Evolutionary conservation across 1,140 invertebrate genomes (phyloP).

Genomic region (Ostrea edulis): DNA sequence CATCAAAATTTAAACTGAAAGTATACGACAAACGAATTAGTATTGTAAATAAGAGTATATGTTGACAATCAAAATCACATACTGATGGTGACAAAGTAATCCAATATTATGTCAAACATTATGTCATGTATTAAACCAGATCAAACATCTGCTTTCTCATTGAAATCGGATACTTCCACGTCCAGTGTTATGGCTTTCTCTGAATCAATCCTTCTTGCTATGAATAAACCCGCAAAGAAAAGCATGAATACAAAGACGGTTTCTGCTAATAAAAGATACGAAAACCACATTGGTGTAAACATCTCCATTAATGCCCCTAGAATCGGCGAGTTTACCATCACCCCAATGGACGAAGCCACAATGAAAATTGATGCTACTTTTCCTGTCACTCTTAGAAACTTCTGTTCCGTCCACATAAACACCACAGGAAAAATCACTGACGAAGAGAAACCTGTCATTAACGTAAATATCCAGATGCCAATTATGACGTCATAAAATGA

Average conservation of each 20-base stretch:
- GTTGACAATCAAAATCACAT: too few relatives aligned
- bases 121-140: too few relatives aligned
- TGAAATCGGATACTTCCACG: background rate
- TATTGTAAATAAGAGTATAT: too few relatives aligned
- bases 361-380: constrained; percentile 57
- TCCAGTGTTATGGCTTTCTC: background rate
- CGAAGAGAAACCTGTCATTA: constrained; percentile 58
- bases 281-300: constrained; percentile 57
- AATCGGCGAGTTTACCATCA: constrained; percentile 59
- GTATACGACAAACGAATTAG: too few relatives aligned
- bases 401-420: constrained; percentile 63
- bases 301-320: constrained; percentile 63
- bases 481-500: constrained; percentile 28
- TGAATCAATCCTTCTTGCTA: background rate
- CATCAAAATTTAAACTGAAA: too few relatives aligned
- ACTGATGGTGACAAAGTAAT: too few relatives aligned
- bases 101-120: too few relatives aligned
- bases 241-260: constrained; percentile 32
- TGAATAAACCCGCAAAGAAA: background rate
- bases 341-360: constrained; percentile 50
- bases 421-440: constrained; percentile 61
- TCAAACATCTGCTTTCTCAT: too few relatives aligned
- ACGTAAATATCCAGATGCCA: constrained; percentile 61
- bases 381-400: constrained; percentile 59
- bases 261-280: constrained; percentile 58